Conservation (phyloP, 2,113 vertebrate species). For the Malaclemys terrapin region DNA sequence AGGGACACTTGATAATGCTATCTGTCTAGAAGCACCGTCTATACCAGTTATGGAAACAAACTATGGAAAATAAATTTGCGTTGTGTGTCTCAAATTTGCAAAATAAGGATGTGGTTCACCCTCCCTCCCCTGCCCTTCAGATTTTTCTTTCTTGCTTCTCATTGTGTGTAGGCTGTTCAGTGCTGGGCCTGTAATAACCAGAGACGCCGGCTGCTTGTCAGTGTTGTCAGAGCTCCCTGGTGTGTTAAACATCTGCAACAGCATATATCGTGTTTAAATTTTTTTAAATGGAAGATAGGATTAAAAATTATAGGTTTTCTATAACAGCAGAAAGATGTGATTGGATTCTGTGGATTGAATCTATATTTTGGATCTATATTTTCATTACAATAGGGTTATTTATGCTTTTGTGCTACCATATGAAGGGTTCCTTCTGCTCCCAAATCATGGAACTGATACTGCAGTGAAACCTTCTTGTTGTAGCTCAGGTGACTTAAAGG, state of each 20-base stretch:
- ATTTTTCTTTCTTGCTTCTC: slow-evolving; percentile 42
- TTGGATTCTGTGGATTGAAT: not conserved
- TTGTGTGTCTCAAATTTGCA: slow-evolving; percentile 23
- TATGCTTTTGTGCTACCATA: not conserved
- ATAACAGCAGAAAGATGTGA: not conserved
- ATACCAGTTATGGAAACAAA: slow-evolving; percentile 19
- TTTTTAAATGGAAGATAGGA: not conserved
- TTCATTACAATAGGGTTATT: not conserved
- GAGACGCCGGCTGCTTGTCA: not conserved
- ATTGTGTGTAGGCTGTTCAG: not conserved
- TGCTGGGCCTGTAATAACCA: not conserved
- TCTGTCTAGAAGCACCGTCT: not conserved
- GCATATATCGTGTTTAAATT: not conserved
- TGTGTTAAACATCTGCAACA: not conserved
- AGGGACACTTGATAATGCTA: not conserved
- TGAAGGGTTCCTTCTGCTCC: not conserved
- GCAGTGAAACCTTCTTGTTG: not conserved
- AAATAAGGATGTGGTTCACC: slow-evolving; percentile 13
- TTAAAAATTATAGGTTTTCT: not conserved
- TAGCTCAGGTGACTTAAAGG: not conserved
- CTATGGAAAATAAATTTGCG: slow-evolving; percentile 9
- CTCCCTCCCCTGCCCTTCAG: not conserved
- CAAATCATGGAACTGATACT: not conserved
- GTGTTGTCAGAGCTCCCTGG: not conserved
- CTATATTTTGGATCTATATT: not conserved